These are phyloP conservation scores for Lasiurus borealis DNA, from an alignment of 2,113 vertebrate species.

Conservation along the genomic window DNA sequence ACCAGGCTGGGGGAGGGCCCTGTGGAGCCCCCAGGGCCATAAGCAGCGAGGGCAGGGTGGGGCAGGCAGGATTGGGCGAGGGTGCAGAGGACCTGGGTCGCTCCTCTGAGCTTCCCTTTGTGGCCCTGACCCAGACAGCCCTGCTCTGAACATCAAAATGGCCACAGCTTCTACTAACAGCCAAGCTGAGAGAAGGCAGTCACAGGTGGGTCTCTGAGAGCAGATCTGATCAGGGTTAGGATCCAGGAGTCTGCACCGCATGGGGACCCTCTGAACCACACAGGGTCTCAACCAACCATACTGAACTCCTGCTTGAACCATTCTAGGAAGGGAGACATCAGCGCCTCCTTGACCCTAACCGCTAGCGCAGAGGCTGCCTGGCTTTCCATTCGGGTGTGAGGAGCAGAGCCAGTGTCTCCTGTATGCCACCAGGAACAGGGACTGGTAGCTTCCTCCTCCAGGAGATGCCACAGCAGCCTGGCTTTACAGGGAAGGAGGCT, in stretches of 20 bases:
- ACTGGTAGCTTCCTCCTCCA: neutral
- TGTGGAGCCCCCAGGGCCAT: neutral
- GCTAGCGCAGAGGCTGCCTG: neutral
- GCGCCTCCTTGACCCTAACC: neutral
- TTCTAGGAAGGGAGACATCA: no score
- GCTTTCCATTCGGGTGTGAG: neutral
- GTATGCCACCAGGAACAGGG: neutral
- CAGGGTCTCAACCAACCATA: neutral
- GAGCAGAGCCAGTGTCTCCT: neutral
- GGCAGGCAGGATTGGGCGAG: neutral
- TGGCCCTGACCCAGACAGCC: neutral
- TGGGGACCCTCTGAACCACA: neutral
- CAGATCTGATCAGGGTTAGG: rapidly evolving
- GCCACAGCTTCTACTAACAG: neutral
- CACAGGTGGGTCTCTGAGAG: neutral
- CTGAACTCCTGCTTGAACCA: neutral
- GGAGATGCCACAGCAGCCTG: neutral
- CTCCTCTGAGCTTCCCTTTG: neutral
- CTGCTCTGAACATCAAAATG: neutral
- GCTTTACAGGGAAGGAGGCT: neutral
- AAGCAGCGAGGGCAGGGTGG: neutral
- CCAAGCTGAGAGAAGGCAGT: neutral
- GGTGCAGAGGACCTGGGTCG: neutral
- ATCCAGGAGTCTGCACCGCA: neutral
- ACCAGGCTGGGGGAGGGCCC: neutral